Evolutionary conservation across 2,113 vertebrate species (phyloP).

Genomic region (Dascyllus trimaculatus): DNA sequence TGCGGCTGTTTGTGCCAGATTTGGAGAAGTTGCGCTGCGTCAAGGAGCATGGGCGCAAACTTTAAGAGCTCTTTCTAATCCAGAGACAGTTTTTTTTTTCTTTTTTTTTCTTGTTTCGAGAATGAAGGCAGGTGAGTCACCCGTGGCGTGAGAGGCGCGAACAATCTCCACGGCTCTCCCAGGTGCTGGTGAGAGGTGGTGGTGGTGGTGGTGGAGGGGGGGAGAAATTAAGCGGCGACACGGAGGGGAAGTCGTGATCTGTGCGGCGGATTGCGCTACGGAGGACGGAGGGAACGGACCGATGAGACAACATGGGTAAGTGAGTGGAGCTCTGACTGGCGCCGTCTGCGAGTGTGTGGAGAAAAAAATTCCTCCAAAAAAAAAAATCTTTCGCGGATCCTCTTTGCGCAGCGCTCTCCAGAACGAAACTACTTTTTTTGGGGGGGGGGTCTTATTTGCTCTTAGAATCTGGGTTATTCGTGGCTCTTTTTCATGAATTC

Average conservation of each 20-base stretch:
- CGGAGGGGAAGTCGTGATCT: conserved; percentile 66
- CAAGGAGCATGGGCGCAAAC: conserved; percentile 66
- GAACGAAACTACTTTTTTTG: conserved; percentile 2
- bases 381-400: not conserved
- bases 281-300: conserved; percentile 56
- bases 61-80: conserved; percentile 46
- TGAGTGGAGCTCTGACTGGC: conserved; percentile 10
- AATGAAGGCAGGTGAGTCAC: conserved; percentile 73
- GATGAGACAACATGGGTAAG: conserved; percentile 82
- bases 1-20: conserved; percentile 15
- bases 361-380: not conserved
- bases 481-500: no score
- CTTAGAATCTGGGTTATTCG: not conserved
- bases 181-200: conserved; percentile 27
- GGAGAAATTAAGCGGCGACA: conserved; percentile 24
- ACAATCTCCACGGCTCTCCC: conserved; percentile 36
- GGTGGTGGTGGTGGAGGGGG: no score
- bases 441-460: not conserved
- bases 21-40: conserved; percentile 68
- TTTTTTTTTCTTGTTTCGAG: not conserved
- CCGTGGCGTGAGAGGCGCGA: conserved; percentile 50
- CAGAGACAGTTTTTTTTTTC: conserved; percentile 23
- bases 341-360: conserved; percentile 31
- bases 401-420: conserved; percentile 20
- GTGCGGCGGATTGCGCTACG: conserved; percentile 66